Evolutionary conservation across 2,888 invertebrate genomes (phyloP).

Genomic region (Sminthurides aquaticus): DNA sequence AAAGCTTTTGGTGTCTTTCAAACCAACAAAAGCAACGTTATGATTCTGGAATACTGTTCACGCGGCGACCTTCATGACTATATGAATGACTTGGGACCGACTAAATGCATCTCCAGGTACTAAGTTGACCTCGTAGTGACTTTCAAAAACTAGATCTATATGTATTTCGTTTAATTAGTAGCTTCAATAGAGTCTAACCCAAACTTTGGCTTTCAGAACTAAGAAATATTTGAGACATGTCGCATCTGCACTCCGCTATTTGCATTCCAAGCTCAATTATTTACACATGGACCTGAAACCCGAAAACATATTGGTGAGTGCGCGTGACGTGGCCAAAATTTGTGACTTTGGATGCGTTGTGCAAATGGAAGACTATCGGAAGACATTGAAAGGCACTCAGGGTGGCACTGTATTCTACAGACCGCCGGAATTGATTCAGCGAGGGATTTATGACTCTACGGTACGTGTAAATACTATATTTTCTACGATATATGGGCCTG

Average conservation of each 20-base stretch:
- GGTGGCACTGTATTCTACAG: constrained; percentile 12
- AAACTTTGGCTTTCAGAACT: too few relatives aligned
- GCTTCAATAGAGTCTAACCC: too few relatives aligned
- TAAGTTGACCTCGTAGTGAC: too few relatives aligned
- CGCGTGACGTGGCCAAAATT: constrained; percentile 7
- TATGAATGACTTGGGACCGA: constrained; percentile 2
- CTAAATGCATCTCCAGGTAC: not conserved
- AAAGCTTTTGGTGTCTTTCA: constrained; percentile 8
- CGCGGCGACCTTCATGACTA: constrained; percentile 12
- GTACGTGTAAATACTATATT: constrained; percentile 10
- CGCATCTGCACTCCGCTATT: not conserved
- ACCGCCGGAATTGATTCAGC: constrained; percentile 11
- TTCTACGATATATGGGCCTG: too few relatives aligned
- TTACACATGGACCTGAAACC: constrained; percentile 20
- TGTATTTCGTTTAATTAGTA: too few relatives aligned
- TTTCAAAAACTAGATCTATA: too few relatives aligned
- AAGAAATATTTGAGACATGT: constrained; percentile 5
- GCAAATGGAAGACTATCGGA: constrained; percentile 7
- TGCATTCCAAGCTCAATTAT: constrained; percentile 4
- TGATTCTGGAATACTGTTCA: constrained; percentile 14
- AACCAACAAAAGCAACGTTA: not conserved
- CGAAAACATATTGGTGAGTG: constrained; percentile 11
- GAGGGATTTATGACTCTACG: constrained; percentile 14
- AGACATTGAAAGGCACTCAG: not conserved
- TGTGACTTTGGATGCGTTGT: constrained; percentile 18